Conservation (phyloP, 2,797 vertebrate genomes). For the Yasuhikotakia modesta region DNA sequence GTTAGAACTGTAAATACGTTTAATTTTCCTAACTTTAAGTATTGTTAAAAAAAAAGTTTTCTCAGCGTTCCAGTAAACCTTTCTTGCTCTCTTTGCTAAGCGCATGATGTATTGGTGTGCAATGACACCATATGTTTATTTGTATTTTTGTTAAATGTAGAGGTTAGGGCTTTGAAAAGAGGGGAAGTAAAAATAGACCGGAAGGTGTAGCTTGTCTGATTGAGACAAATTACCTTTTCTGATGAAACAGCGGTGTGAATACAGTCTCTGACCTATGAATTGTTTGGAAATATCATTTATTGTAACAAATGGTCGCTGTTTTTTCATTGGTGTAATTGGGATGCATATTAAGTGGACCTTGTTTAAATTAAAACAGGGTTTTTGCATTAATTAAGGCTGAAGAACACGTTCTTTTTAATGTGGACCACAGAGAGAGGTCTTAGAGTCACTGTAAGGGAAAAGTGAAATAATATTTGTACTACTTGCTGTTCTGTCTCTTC, state of each 20-base stretch:
- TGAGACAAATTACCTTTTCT: conserved; percentile 60
- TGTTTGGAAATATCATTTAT: conserved; percentile 56
- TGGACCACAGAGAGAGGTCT: conserved; percentile 30
- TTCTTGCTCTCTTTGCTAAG: conserved; percentile 45
- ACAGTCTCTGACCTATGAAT: conserved; percentile 52
- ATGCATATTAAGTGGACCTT: conserved; percentile 51
- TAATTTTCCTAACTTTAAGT: neutral
- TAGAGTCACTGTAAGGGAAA: conserved; percentile 33
- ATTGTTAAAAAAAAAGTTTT: neutral
- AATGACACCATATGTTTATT: conserved; percentile 56
- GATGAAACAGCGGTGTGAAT: conserved; percentile 62
- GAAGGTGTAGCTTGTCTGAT: conserved; percentile 53
- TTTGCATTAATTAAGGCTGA: conserved; percentile 51
- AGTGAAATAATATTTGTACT: conserved; percentile 30
- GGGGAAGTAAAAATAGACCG: conserved; percentile 42
- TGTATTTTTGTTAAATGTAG: conserved; percentile 56
- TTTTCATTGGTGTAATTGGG: conserved; percentile 60
- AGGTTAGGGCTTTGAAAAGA: conserved; percentile 43
- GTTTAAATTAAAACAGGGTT: conserved; percentile 45
- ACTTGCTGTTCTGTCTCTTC: conserved; percentile 27
- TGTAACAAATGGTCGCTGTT: conserved; percentile 54
- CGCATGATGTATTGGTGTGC: conserved; percentile 55
- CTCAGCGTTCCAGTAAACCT: conserved; percentile 13
- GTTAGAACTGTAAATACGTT: neutral
- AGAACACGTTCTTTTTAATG: conserved; percentile 51